phyloP scores from a whole-genome alignment of 2,888 invertebrate genomes.

The Cacoxenus indagator region DNA sequence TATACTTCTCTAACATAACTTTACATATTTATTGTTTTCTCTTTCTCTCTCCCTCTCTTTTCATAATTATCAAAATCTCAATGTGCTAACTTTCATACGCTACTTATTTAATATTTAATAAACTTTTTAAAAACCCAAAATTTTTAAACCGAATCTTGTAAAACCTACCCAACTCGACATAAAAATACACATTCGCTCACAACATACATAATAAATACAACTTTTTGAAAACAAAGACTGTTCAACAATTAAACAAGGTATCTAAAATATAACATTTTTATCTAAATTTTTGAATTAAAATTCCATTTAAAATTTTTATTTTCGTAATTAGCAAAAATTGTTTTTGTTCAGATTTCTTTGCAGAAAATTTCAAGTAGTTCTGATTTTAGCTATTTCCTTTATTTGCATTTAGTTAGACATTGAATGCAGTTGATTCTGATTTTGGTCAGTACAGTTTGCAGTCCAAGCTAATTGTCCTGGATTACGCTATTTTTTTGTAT shows the following conservation, averaged over 20 bases:
- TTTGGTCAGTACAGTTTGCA: no score
- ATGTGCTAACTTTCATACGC: constrained; percentile 60
- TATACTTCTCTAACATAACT: constrained; percentile 40
- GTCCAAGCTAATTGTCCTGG: no score
- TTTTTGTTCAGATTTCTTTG: no score
- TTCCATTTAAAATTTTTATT: no score
- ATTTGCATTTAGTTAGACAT: no score
- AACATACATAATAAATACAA: constrained; percentile 15
- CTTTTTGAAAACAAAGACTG: constrained; percentile 61
- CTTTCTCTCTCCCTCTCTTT: constrained; percentile 57
- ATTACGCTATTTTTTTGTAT: no score
- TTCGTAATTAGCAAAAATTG: no score
- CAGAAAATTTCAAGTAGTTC: no score
- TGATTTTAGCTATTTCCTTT: no score
- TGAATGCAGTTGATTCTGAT: no score
- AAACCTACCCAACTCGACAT: constrained; percentile 17
- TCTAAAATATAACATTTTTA: constrained; percentile 53
- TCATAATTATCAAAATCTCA: constrained; percentile 54
- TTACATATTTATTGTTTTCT: constrained; percentile 56
- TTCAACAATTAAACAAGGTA: constrained; percentile 71
- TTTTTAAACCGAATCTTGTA: not conserved
- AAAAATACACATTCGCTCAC: constrained; percentile 16
- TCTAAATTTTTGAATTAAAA: constrained; percentile 16
- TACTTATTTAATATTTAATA: constrained; percentile 26
- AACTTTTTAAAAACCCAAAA: not conserved